A percentile compares a stretch with the other conserved stretches of the same genome.
Evolutionary conservation across 2,113 vertebrate genomes (phyloP).

Genomic region (Sturnus vulgaris): DNA sequence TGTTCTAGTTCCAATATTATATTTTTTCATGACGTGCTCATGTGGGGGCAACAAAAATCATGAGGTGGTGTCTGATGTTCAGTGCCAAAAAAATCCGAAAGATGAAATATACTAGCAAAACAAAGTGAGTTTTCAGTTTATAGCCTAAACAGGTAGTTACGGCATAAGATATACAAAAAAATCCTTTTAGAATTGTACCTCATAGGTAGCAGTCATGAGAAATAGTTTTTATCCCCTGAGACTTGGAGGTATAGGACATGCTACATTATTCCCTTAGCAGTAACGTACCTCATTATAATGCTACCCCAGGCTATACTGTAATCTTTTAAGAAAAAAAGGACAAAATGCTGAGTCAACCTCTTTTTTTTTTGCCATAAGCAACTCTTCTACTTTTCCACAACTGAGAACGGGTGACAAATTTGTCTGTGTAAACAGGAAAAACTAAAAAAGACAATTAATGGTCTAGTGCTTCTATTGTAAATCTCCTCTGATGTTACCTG

Average conservation of each 20-base stretch:
- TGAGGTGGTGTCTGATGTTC: background rate
- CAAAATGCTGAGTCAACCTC: background rate
- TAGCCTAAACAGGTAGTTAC: background rate
- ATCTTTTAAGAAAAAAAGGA: background rate
- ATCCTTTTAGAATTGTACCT: background rate
- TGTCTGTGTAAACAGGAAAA: background rate
- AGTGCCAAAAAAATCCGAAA: background rate
- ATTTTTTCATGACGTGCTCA: background rate
- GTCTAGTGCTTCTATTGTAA: background rate
- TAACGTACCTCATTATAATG: constrained; percentile 7
- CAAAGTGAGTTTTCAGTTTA: background rate
- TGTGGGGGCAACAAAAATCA: background rate
- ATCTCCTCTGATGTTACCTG: background rate
- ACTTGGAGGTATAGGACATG: background rate
- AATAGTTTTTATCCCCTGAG: background rate
- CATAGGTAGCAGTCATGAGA: background rate
- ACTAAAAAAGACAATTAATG: background rate
- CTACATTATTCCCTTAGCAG: background rate
- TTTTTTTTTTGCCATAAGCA: background rate
- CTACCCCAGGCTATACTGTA: background rate
- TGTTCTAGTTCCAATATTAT: background rate
- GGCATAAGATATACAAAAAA: background rate
- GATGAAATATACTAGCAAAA: background rate
- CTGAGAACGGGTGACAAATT: background rate
- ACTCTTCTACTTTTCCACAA: background rate